Percentiles rank a stretch among this genome's conserved stretches.
Evolutionary conservation across 2,797 vertebrate species (phyloP).

Genomic region (Sebastes nivosus): DNA sequence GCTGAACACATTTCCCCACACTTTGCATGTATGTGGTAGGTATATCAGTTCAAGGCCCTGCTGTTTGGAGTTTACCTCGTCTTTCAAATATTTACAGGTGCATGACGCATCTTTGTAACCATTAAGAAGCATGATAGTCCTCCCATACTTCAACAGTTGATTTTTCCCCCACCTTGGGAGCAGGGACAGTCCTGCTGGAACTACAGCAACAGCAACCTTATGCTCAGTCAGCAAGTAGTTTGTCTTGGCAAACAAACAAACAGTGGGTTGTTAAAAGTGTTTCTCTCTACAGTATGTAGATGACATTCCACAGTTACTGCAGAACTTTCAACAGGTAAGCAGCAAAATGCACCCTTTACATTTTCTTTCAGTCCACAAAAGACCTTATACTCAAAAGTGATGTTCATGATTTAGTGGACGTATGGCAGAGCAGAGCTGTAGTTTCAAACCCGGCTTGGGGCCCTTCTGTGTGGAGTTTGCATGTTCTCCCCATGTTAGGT

Average conservation of each 20-base stretch:
- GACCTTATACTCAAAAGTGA: not conserved
- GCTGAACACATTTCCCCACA: not conserved
- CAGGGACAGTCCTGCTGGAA: not conserved
- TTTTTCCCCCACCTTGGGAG: not conserved
- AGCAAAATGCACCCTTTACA: not conserved
- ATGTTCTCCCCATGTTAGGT: too few relatives aligned
- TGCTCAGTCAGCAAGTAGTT: not conserved
- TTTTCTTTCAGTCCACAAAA: not conserved
- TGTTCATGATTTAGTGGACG: not conserved
- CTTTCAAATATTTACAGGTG: not conserved
- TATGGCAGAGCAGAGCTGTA: not conserved
- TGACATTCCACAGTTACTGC: not conserved
- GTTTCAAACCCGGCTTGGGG: too few relatives aligned
- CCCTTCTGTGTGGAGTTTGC: too few relatives aligned
- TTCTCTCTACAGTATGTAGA: not conserved
- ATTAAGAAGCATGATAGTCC: not conserved
- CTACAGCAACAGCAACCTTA: not conserved
- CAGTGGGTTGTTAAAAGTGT: slow-evolving; percentile 2
- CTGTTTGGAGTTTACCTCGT: not conserved
- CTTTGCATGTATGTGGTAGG: not conserved
- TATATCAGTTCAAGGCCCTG: not conserved
- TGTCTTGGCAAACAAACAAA: not conserved
- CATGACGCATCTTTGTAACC: not conserved
- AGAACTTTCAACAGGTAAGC: not conserved
- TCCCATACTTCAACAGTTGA: not conserved